Conservation (phyloP, 1,140 invertebrate genomes). For the Bemisia tabaci region DNA sequence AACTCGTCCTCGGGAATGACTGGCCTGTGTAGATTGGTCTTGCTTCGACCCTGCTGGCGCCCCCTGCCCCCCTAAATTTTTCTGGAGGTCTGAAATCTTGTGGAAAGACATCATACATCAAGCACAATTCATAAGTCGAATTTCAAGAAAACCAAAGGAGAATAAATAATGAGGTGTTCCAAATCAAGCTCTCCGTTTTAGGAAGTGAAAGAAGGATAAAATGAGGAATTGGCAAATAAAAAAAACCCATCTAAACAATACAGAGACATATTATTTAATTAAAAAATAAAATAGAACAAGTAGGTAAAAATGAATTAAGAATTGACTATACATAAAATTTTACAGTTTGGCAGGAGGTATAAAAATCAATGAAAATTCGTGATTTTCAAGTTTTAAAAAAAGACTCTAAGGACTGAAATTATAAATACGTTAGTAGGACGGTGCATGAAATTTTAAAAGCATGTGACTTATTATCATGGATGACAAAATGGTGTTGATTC, state of each 20-base stretch:
- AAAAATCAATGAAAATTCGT: background rate
- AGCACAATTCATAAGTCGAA: too few species aligned
- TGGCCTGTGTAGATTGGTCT: too few species aligned
- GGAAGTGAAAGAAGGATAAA: too few species aligned
- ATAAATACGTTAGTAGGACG: background rate
- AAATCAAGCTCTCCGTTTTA: too few species aligned
- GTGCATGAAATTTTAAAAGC: background rate
- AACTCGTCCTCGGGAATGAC: too few species aligned
- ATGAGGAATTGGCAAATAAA: too few species aligned
- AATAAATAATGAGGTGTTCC: too few species aligned
- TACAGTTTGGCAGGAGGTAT: background rate
- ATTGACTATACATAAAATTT: slow-evolving; percentile 1
- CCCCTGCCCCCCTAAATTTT: too few species aligned
- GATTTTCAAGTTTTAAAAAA: background rate
- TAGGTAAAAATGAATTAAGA: slow-evolving; percentile 7
- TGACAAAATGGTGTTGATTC: background rate
- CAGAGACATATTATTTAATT: slow-evolving; percentile 7
- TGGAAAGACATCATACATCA: too few species aligned
- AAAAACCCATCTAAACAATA: background rate
- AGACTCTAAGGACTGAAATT: background rate
- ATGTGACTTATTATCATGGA: background rate
- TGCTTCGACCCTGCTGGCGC: too few species aligned
- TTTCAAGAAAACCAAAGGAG: too few species aligned
- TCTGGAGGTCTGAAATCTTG: too few species aligned
- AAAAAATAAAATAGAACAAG: background rate